Evolutionary conservation across 2,113 vertebrate genomes (phyloP), one percentile per base, ranked within the genome.

Genomic region (Amphilophus citrinellus): DNA sequence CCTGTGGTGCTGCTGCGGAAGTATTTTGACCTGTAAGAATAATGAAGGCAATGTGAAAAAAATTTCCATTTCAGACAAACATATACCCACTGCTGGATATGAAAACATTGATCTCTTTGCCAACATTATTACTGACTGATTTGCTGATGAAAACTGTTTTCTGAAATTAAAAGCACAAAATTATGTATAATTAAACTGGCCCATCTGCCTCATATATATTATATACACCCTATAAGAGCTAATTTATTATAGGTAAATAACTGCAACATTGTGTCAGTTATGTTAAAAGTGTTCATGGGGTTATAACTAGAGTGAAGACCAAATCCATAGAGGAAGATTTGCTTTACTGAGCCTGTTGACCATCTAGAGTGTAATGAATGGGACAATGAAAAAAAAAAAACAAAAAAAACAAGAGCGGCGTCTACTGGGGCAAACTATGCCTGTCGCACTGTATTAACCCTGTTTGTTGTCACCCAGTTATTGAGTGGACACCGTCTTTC

Each of bases 1-100:
- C 96, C 96, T 18, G 94, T 90, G 22, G 93, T 95, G 47, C 85
- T 94, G 82, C 94, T 96, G 68, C 94, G 88, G 79, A 96, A 96
- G 88, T 96, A 96, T 85, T 96, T 96, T 18, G 94, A 96, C 85
- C 96, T 96, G 93, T 47, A 37, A 8, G 59, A 47, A 84, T 35
- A 87, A 80, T 68, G 17, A 39, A 63, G 35, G 78, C 11, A 56
- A 53, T 7, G 13, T 47, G 13, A 60, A 39, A 14, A 80, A 15
- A 47, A 0, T 56, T 20, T 17, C 30, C 30, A 56, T 57, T 47
- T 76, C 13, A 47, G 0, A 14, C 1, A 71, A 15, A 17, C 14
- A 50, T 11, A 50, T 7, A 50, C 15, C 14, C 14, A 17, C 5
- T 18, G 17, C 7, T 53, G 17, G 17, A 20, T 7, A 53, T 20